These are phyloP conservation scores for Axea sp. DNA, from an alignment of 2,888 invertebrate genomes.

Conservation along the genomic window DNA sequence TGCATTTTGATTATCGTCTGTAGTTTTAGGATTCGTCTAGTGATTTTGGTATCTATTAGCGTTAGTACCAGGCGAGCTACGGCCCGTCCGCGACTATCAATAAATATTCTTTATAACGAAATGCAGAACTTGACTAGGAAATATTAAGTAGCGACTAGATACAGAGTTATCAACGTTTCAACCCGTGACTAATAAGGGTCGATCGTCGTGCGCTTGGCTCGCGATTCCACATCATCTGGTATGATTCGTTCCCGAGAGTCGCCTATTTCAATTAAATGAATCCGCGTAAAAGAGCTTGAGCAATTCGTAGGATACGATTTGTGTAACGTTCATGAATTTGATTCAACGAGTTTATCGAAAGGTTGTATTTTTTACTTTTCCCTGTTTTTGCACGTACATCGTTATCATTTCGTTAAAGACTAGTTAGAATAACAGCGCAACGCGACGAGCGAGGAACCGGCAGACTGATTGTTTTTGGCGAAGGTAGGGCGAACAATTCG, in stretches of 20 bases:
- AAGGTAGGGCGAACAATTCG: constrained; percentile 16
- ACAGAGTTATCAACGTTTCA: constrained; percentile 50
- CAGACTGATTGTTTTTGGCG: constrained; percentile 26
- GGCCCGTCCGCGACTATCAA: constrained; percentile 55
- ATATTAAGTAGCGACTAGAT: constrained; percentile 77
- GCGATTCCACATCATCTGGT: constrained; percentile 18
- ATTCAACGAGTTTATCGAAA: constrained; percentile 27
- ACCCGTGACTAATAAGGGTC: constrained; percentile 55
- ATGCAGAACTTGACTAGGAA: constrained; percentile 76
- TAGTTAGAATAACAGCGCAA: constrained; percentile 14
- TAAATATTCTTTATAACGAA: constrained; percentile 69
- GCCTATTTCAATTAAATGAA: constrained; percentile 26
- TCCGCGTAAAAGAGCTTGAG: constrained; percentile 48
- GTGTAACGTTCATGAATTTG: constrained; percentile 43
- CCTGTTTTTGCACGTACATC: constrained; percentile 16
- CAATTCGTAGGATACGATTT: constrained; percentile 51
- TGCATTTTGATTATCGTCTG: constrained; percentile 52
- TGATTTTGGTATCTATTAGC: constrained; percentile 42
- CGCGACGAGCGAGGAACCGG: constrained; percentile 8
- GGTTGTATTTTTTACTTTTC: constrained; percentile 1
- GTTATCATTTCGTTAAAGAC: constrained; percentile 31
- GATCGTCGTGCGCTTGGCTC: constrained; percentile 43
- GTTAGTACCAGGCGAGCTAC: constrained; percentile 33
- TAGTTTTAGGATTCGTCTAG: constrained; percentile 41
- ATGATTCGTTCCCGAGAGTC: constrained; percentile 24